A percentile compares a stretch with the other conserved stretches of the same genome.
phyloP scores from a whole-genome alignment of 2,113 vertebrate genomes.

The Oriolus oriolus region DNA sequence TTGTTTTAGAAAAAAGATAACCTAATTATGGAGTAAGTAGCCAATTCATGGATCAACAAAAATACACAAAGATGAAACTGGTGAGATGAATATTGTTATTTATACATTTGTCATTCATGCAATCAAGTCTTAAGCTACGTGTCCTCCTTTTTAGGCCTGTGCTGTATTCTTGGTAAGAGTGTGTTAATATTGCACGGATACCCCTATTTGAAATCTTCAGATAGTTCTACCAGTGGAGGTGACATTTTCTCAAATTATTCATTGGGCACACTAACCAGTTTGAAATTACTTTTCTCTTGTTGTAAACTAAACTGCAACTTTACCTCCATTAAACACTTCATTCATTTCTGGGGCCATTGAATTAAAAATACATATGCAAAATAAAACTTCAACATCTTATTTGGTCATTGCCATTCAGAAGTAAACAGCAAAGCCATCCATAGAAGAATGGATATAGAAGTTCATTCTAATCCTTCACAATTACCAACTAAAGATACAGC shows the following conservation, averaged over 20 bases:
- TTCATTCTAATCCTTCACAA: rapidly evolving
- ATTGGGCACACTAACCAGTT: not conserved
- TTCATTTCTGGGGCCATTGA: not conserved
- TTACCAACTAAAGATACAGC: not conserved
- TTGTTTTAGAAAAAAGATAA: not conserved
- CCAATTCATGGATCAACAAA: not conserved
- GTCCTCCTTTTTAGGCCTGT: not conserved
- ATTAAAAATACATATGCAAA: not conserved
- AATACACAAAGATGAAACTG: not conserved
- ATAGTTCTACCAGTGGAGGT: not conserved
- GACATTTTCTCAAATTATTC: not conserved
- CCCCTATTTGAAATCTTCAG: not conserved
- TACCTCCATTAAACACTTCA: not conserved
- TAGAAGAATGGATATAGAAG: not conserved
- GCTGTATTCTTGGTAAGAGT: not conserved
- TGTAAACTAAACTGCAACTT: not conserved
- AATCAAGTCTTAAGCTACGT: not conserved
- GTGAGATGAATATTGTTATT: not conserved
- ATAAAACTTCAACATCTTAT: not conserved
- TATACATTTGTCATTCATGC: not conserved
- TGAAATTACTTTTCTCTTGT: not conserved
- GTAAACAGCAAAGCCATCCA: not conserved
- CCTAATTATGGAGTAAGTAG: not conserved
- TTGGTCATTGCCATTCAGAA: not conserved
- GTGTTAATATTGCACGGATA: not conserved